phyloP scores from a whole-genome alignment of 1,140 invertebrate species.

The Heliconius congener region DNA sequence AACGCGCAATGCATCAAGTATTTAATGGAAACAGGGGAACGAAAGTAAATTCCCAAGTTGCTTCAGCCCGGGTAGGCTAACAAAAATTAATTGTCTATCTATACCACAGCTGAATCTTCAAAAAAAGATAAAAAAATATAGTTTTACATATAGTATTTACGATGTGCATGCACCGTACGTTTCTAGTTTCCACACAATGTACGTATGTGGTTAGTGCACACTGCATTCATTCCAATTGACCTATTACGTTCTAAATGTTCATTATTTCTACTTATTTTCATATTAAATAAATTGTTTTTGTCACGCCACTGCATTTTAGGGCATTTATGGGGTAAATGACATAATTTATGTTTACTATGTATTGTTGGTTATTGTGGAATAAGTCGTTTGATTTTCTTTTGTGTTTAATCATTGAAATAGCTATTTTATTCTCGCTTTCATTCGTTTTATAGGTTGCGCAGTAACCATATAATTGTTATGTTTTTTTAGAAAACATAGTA shows the following conservation, averaged over 20 bases:
- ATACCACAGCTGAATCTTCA: no score
- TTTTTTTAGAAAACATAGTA: no score
- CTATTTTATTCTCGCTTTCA: no score
- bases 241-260: neutral
- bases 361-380: neutral
- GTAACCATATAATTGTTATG: no score
- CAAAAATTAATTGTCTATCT: no score
- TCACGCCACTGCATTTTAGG: slow-evolving; percentile 9
- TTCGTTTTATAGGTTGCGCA: no score
- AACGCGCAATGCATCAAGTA: no score
- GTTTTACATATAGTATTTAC: neutral
- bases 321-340: neutral
- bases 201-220: neutral
- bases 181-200: neutral
- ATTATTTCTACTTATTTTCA: slow-evolving; percentile 3
- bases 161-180: neutral
- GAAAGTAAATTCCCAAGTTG: no score
- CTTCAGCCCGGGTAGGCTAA: no score
- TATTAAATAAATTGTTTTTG: slow-evolving; percentile 14
- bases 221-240: slow-evolving; percentile 2
- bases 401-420: no score
- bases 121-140: no score
- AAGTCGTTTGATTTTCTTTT: neutral
- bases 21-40: no score
- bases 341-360: slow-evolving; percentile 1